Conservation (phyloP, 1,140 invertebrate genomes). For the Ceratina japonica region DNA sequence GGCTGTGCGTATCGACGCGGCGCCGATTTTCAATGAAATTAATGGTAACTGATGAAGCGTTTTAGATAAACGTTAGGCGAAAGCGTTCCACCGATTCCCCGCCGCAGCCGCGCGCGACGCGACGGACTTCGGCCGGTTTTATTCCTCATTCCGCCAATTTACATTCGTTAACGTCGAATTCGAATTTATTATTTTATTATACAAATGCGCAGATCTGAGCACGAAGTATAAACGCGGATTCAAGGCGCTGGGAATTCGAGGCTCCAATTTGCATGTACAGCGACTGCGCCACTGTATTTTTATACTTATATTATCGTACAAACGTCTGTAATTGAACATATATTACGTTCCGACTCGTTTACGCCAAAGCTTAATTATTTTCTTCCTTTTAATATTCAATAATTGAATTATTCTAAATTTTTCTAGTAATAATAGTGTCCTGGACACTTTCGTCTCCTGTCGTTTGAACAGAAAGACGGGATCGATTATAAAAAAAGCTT, state of each 20-base stretch:
- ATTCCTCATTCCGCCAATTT: not conserved
- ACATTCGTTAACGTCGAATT: not conserved
- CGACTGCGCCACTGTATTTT: not conserved
- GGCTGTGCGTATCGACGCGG: too few relatives aligned
- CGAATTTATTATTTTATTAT: not conserved
- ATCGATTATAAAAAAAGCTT: not conserved
- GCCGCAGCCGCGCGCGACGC: not conserved
- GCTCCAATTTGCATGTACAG: too few relatives aligned
- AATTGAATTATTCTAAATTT: not conserved
- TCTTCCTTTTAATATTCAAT: too few relatives aligned
- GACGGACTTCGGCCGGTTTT: not conserved
- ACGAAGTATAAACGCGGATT: not conserved
- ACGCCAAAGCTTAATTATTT: not conserved
- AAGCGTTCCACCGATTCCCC: not conserved
- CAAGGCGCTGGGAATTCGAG: too few relatives aligned
- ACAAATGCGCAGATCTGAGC: not conserved
- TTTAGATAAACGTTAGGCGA: conserved; percentile 19
- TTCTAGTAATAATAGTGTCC: too few relatives aligned
- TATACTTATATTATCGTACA: not conserved
- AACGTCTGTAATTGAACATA: too few relatives aligned
- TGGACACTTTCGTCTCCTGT: too few relatives aligned
- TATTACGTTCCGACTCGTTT: not conserved
- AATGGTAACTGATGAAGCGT: conserved; percentile 6
- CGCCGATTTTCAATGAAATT: conserved; percentile 11
- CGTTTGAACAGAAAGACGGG: not conserved